Evolutionary conservation across 2,888 invertebrate genomes (phyloP), one percentile per base, ranked within the genome.

Genomic region (Leucoma salicis): DNA sequence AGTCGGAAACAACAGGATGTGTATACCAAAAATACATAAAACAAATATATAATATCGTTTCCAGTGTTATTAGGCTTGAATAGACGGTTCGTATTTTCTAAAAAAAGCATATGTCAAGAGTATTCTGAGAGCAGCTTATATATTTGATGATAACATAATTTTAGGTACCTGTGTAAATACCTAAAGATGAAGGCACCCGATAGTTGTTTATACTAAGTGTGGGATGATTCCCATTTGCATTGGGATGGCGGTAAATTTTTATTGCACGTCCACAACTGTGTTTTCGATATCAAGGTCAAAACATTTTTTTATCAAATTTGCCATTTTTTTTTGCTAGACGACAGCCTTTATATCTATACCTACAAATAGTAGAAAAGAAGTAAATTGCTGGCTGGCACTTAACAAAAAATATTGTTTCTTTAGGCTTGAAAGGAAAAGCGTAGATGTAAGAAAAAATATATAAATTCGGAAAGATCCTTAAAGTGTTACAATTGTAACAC

Each of bases 121-220:
- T 21, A 21, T 21, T 21, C 8, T 21, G 21, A 21, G 21, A 5
- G 21, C 6, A 21, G 7, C 5, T 46, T 49, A 39, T 57, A 41
- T 49, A 47, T 43, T 53, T 47, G 46, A 54, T 49, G 53, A 36
- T 51, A 29, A 49, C 59, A 62, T 68, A 66, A 58, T 70, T 70
- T 77, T 80, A 77, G 82, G 75, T 80, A 71, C 77, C 68, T 63
- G 49, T 80, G 75, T 80, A 80, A 73, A 80, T 80, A 83, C 79
- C 78, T 82, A 76, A 74, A 73, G 60, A 77, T 70, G 70, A 73
- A 75, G 72, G 71, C 74, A 71, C 74, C 74, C 62, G 52, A 60
- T 52, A 56, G 56, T 56, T 48, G 48, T 71, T 74, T 70, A 64
- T 64, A 66, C 47, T 75, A 70, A 70, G 68, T 67, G 68, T 65